A percentile compares a stretch with the other conserved stretches of the same genome.
phyloP scores from a whole-genome alignment of 2,888 invertebrate genomes.

The Harmothoe impar region DNA sequence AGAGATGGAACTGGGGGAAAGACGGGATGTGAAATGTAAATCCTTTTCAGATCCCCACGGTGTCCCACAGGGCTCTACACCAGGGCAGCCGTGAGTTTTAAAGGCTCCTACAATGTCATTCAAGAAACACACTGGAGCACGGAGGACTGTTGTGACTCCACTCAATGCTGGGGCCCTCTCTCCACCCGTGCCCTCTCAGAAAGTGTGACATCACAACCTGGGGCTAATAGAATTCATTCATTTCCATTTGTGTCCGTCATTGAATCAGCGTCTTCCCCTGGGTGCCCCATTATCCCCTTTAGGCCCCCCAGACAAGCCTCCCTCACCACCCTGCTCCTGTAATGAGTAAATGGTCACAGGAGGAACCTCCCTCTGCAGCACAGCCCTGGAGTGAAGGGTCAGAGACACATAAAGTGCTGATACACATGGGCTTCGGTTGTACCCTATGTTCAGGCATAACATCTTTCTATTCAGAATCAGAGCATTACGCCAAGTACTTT shows the following conservation, averaged over 20 bases:
- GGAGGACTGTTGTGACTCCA: constrained; percentile 16
- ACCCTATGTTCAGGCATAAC: neutral
- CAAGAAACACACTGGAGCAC: constrained; percentile 1
- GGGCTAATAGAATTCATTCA: constrained; percentile 54
- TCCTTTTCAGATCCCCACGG: too few relatives aligned
- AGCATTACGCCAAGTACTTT: too few relatives aligned
- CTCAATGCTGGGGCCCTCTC: neutral
- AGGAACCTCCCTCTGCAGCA: neutral
- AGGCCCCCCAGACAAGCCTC: neutral
- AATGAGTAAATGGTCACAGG: constrained; percentile 51
- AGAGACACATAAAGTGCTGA: neutral
- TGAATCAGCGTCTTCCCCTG: constrained; percentile 41
- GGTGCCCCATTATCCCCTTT: constrained; percentile 41
- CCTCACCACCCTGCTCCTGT: neutral
- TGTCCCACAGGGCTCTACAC: neutral
- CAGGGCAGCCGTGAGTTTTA: neutral
- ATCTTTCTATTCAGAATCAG: too few relatives aligned
- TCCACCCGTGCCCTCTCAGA: neutral
- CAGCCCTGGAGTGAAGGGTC: constrained; percentile 16
- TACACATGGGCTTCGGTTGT: neutral
- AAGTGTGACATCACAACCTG: constrained; percentile 50
- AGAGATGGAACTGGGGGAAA: too few relatives aligned
- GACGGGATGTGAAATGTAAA: too few relatives aligned
- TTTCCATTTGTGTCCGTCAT: constrained; percentile 53
- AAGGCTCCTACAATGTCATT: neutral